phyloP scores from a whole-genome alignment of 2,113 vertebrate genomes.

The Leucoraja erinaceus region DNA sequence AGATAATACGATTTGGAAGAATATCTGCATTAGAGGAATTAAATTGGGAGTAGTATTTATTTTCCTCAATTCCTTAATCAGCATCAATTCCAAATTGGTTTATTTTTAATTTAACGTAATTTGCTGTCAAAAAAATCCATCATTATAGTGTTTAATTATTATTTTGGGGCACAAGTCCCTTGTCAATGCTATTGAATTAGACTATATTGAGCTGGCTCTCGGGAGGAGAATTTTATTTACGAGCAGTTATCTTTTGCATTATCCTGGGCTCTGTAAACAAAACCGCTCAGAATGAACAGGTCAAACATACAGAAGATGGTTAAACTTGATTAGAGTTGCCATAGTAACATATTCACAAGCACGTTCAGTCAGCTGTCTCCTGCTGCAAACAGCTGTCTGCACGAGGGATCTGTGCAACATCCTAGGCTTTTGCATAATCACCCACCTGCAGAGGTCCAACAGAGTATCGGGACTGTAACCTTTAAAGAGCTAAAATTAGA shows the following conservation, averaged over 20 bases:
- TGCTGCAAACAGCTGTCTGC: slow-evolving; percentile 20
- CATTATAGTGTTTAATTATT: background rate
- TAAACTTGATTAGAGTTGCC: background rate
- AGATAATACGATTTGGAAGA: background rate
- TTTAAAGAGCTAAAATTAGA: slow-evolving; percentile 28
- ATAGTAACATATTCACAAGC: background rate
- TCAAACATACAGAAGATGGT: background rate
- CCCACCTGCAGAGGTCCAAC: background rate
- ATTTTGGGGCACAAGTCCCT: background rate
- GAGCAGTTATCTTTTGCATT: background rate
- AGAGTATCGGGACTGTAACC: background rate
- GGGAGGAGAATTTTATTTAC: background rate
- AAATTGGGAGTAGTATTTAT: background rate
- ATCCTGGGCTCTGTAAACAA: background rate
- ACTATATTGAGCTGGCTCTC: background rate
- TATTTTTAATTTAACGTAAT: background rate
- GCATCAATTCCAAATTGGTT: background rate
- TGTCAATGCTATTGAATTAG: background rate
- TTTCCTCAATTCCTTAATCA: background rate
- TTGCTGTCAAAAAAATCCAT: background rate
- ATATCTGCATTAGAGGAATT: background rate
- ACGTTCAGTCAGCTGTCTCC: background rate
- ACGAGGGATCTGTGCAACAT: background rate
- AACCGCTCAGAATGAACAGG: background rate
- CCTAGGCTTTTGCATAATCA: background rate